phyloP scores from a whole-genome alignment of 2,797 vertebrate species.

The Pterois miles region DNA sequence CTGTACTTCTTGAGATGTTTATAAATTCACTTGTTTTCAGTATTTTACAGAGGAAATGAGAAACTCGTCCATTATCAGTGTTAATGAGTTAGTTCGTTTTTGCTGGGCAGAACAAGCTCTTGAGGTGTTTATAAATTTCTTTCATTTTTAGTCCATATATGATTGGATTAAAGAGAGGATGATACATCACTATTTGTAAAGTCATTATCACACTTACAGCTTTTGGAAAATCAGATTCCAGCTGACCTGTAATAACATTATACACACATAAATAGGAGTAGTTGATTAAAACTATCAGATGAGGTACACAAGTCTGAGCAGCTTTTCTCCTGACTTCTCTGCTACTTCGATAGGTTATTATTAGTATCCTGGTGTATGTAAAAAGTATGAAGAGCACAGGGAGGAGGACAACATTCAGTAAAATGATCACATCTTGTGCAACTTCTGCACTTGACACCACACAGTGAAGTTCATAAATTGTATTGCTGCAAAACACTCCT shows the following conservation, averaged over 20 bases:
- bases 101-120: neutral
- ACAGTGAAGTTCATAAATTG: neutral
- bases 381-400: conserved; percentile 1
- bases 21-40: too few relatives aligned
- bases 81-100: too few relatives aligned
- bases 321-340: neutral
- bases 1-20: too few relatives aligned
- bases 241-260: conserved; percentile 9
- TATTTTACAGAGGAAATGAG: too few relatives aligned
- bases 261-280: conserved; percentile 18
- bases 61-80: too few relatives aligned
- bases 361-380: neutral
- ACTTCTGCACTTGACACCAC: neutral
- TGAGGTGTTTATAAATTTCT: conserved; percentile 35
- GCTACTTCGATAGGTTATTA: neutral
- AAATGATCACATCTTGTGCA: neutral
- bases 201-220: conserved; percentile 32
- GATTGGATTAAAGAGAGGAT: conserved; percentile 47
- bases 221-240: conserved; percentile 27
- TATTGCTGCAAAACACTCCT: neutral
- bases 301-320: conserved; percentile 1
- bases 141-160: conserved; percentile 55
- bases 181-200: conserved; percentile 36
- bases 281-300: conserved; percentile 15
- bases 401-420: neutral